Conservation (phyloP, 2,113 vertebrate genomes). For the Tupaia chinensis region DNA sequence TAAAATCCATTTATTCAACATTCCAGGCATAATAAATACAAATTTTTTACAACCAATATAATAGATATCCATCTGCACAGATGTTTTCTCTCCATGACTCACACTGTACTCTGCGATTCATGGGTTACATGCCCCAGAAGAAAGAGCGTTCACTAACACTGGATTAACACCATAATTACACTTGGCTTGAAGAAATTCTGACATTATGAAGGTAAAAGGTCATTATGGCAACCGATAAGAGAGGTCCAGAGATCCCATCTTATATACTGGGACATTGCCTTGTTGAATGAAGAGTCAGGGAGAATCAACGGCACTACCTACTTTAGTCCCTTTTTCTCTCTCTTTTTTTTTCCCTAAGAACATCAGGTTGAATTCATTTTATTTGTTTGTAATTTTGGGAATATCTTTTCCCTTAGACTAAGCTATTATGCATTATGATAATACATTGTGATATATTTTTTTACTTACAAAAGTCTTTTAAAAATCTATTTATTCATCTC, state of each 20-base stretch:
- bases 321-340: not conserved
- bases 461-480: too few species aligned
- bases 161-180: constrained; percentile 42
- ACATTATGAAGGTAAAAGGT: not conserved
- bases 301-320: not conserved
- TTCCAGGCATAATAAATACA: constrained; percentile 54
- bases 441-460: not conserved
- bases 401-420: not conserved
- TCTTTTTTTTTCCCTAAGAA: not conserved
- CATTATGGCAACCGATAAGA: not conserved
- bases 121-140: not conserved
- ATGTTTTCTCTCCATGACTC: constrained; percentile 37
- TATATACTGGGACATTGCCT: accelerated
- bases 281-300: not conserved
- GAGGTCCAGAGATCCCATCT: not conserved
- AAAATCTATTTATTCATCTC: too few species aligned
- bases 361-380: not conserved
- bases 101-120: constrained; percentile 30
- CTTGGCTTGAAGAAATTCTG: constrained; percentile 39
- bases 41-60: constrained; percentile 55
- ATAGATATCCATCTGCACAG: constrained; percentile 39
- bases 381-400: not conserved
- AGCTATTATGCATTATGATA: not conserved
- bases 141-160: constrained; percentile 53
- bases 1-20: constrained; percentile 37